phyloP scores from a whole-genome alignment of 2,113 vertebrate genomes.

The Coracopsis vasa region DNA sequence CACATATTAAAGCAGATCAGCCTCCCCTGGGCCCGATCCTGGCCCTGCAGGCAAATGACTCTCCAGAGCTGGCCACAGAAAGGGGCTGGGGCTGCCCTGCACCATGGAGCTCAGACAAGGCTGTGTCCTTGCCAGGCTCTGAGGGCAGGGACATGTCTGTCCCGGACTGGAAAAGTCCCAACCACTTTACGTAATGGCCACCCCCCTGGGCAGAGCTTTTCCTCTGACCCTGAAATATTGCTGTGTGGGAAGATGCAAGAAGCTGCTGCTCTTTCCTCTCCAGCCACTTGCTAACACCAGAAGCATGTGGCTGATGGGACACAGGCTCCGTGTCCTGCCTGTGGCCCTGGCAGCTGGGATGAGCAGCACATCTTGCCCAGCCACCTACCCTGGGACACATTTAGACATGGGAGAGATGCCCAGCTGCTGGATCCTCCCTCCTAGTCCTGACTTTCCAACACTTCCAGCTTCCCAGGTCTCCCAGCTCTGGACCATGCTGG shows the following conservation, averaged over 20 bases:
- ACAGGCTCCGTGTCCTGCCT: fast-evolving
- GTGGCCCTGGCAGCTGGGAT: fast-evolving
- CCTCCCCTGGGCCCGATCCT: background rate
- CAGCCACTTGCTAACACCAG: fast-evolving
- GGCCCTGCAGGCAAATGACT: background rate
- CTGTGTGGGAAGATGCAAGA: background rate
- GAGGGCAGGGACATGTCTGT: background rate
- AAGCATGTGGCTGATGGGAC: background rate
- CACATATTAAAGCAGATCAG: background rate
- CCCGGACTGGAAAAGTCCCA: background rate
- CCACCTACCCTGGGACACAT: background rate
- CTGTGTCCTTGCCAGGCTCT: background rate
- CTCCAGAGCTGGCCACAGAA: background rate
- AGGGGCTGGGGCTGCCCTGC: background rate
- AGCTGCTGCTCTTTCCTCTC: background rate
- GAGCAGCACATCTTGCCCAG: background rate
- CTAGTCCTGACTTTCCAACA: background rate
- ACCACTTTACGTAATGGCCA: background rate
- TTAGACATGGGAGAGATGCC: background rate
- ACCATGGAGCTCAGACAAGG: background rate
- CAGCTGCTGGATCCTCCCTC: background rate
- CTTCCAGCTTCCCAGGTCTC: background rate
- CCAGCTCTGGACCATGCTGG: background rate
- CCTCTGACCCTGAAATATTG: background rate
- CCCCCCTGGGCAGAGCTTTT: background rate